Percentiles rank a stretch among this genome's conserved stretches.
Conservation (phyloP, 2,797 vertebrate genomes). For the Corythornis leucogaster region DNA sequence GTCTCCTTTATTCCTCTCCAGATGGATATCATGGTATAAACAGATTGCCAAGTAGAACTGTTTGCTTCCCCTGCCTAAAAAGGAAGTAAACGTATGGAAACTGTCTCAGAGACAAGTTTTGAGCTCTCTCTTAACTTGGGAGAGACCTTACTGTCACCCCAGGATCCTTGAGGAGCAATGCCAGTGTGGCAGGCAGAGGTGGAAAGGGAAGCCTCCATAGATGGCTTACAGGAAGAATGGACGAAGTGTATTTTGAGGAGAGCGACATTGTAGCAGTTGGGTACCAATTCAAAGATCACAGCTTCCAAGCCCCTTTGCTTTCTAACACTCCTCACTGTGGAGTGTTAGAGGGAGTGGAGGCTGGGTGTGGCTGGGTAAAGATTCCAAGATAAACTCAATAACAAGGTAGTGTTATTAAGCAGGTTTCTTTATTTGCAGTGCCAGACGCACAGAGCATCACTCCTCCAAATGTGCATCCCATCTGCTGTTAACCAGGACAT, state of each 20-base stretch:
- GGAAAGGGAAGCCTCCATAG: background rate
- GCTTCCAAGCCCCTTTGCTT: too few species aligned
- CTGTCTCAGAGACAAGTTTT: background rate
- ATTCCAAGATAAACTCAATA: too few species aligned
- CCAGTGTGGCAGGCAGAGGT: background rate
- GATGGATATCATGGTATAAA: background rate
- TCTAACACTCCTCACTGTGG: too few species aligned
- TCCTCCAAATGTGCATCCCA: too few species aligned
- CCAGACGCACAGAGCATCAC: too few species aligned
- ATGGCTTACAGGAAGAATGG: rapidly evolving
- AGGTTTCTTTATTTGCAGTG: too few species aligned
- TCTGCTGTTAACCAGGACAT: too few species aligned
- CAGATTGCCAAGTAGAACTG: background rate
- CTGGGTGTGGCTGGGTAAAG: too few species aligned
- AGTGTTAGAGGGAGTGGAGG: too few species aligned
- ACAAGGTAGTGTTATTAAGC: too few species aligned
- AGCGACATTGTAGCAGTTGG: background rate
- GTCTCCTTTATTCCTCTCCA: background rate
- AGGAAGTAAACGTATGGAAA: background rate
- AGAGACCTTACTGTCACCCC: background rate
- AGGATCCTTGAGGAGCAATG: background rate
- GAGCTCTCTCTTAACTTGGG: background rate
- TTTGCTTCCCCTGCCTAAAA: background rate
- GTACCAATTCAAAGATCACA: background rate
- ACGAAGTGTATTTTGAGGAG: background rate